Evolutionary conservation across 2,888 invertebrate species (phyloP).

Genomic region (Polydrusus cervinus): DNA sequence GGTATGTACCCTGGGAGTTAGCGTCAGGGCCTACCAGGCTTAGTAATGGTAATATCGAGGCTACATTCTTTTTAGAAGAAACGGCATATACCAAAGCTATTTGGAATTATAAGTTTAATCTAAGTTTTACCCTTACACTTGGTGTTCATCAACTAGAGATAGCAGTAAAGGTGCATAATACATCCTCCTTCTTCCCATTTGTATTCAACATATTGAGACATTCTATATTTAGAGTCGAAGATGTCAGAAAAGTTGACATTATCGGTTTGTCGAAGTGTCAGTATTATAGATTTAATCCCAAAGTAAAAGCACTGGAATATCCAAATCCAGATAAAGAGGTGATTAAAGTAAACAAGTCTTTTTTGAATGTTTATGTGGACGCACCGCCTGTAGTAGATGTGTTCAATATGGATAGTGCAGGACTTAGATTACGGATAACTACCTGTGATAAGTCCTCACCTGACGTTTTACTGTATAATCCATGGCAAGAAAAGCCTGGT

Average conservation of each 20-base stretch:
- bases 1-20: slow-evolving; percentile 54
- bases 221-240: slow-evolving; percentile 49
- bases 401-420: slow-evolving; percentile 4
- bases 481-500: background rate
- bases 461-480: slow-evolving; percentile 35
- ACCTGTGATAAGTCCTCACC: background rate
- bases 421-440: slow-evolving; percentile 25
- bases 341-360: background rate
- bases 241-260: slow-evolving; percentile 48
- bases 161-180: slow-evolving; percentile 35
- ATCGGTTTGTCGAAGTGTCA: slow-evolving; percentile 43
- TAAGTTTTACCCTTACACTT: slow-evolving; percentile 42
- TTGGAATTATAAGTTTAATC: slow-evolving; percentile 57
- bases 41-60: slow-evolving; percentile 53
- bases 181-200: slow-evolving; percentile 46
- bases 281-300: background rate
- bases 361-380: slow-evolving; percentile 15
- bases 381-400: slow-evolving; percentile 23
- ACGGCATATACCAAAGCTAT: slow-evolving; percentile 55
- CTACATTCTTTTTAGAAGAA: slow-evolving; percentile 37
- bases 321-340: slow-evolving; percentile 17
- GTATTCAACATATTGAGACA: slow-evolving; percentile 48
- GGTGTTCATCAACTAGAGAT: slow-evolving; percentile 35
- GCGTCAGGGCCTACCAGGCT: slow-evolving; percentile 45
- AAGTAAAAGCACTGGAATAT: background rate